phyloP scores from a whole-genome alignment of 2,113 vertebrate genomes.

The Platichthys stellatus region DNA sequence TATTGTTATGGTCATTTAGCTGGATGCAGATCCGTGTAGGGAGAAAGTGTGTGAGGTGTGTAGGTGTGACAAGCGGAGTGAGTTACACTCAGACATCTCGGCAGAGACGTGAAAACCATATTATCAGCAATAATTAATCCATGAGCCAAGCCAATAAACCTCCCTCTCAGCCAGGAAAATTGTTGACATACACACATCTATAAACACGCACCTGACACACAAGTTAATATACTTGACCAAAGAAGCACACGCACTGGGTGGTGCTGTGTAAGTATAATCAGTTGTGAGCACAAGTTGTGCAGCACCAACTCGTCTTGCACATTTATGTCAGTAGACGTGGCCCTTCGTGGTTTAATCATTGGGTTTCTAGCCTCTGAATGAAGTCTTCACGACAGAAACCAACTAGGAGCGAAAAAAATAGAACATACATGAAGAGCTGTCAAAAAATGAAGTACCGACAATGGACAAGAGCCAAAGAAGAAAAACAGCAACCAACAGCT shows the following conservation, averaged over 20 bases:
- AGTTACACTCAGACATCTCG: slow-evolving; percentile 40
- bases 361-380: neutral
- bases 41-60: neutral
- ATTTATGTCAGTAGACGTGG: neutral
- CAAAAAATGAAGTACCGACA: neutral
- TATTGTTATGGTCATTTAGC: neutral
- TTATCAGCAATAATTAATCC: slow-evolving; percentile 59
- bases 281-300: neutral
- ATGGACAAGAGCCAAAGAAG: neutral
- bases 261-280: neutral
- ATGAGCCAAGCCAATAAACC: slow-evolving; percentile 50
- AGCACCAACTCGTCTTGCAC: neutral
- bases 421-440: neutral
- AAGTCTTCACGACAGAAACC: neutral
- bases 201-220: neutral
- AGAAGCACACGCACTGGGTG: neutral
- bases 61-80: slow-evolving; percentile 15
- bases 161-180: slow-evolving; percentile 5
- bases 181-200: neutral
- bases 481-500: neutral
- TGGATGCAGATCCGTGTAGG: neutral
- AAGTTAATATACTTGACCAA: neutral
- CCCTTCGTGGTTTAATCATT: neutral
- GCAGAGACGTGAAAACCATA: slow-evolving; percentile 41
- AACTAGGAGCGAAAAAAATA: neutral